These are phyloP conservation scores for Mesoclemmys tuberculata DNA, from an alignment of 2,113 vertebrate genomes.

Conservation along the genomic window DNA sequence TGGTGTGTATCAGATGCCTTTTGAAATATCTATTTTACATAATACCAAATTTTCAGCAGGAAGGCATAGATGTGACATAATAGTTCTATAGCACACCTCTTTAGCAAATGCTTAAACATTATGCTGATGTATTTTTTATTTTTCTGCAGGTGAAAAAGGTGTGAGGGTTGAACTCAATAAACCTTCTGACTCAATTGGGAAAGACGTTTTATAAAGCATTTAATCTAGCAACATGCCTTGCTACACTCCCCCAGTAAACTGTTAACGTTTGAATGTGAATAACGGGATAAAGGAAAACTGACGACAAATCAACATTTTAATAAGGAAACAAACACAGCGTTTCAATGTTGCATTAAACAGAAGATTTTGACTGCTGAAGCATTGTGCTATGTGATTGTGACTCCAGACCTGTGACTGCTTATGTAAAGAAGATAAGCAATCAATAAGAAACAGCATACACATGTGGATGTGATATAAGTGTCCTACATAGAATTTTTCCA, in stretches of 20 bases:
- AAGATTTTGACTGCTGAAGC: constrained; percentile 75
- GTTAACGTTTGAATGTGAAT: constrained; percentile 77
- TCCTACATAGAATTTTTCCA: constrained; percentile 78
- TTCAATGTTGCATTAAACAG: constrained; percentile 71
- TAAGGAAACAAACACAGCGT: constrained; percentile 65
- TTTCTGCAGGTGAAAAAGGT: constrained; percentile 89
- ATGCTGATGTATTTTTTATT: neutral
- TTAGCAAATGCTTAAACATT: constrained; percentile 23
- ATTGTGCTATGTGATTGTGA: constrained; percentile 75
- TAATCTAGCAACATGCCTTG: constrained; percentile 67
- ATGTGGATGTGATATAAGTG: constrained; percentile 78
- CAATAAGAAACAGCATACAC: constrained; percentile 71
- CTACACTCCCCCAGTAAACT: constrained; percentile 62
- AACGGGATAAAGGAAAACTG: constrained; percentile 75
- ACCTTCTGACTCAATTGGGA: constrained; percentile 88
- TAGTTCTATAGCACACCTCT: neutral
- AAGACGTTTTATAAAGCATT: constrained; percentile 76
- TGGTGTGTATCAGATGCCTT: neutral
- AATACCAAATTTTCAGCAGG: neutral
- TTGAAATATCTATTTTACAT: neutral
- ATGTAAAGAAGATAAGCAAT: constrained; percentile 75
- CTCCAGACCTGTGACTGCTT: constrained; percentile 75
- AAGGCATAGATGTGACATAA: neutral
- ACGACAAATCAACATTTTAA: constrained; percentile 66
- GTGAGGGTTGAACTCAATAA: constrained; percentile 94